Evolutionary conservation across 2,113 vertebrate species (phyloP), one percentile per base, ranked within the genome.

Genomic region (Pterophyllum scalare): DNA sequence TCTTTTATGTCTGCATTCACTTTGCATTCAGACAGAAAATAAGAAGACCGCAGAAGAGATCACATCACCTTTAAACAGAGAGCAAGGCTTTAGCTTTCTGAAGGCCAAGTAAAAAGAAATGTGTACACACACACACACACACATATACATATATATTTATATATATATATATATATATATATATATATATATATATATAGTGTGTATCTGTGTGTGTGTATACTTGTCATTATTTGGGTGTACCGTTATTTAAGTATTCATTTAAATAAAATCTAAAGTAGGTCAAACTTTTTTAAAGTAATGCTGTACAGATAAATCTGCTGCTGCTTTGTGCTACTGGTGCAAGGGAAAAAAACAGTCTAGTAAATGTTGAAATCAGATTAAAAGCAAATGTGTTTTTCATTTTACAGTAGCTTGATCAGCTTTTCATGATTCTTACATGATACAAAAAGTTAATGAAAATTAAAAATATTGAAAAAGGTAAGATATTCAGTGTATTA

Each of bases 1-100:
- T 76, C 82, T 75, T 87, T 88, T 80, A 60, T 76, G 56, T 82
- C 9, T 38, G 35, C 35, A 38, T 38, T 56, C 54, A 24, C n/a
- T 13, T 62, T 75, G 33, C 59, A 64, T 87, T 83, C 33, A 79
- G 20, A 78, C 22, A n/a, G 22, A 70, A 84, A 87, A 33, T 46
- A 52, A 43, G 5, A 80, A 76, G 67, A 31, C 10, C 24, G 20
- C n/a, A 52, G 59, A 67, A 22, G 12, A 4, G 20, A 31, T 64
- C 6, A 87, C 67, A 54, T 88, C 72, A 59, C 38, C 70, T 35
- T 58, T 19, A 81, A 40, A 49, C 7, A 49, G 17, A 40, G 22
- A 40, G 10, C 15, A 10, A 80, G 8, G 49, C 24, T 64, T 4
- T 19, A n/a, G 24, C 56, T 5, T 52, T 54, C 8, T 54, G 8